These are phyloP conservation scores for Corythornis madagascariensis DNA, from an alignment of 2,113 vertebrate species.

Conservation along the genomic window DNA sequence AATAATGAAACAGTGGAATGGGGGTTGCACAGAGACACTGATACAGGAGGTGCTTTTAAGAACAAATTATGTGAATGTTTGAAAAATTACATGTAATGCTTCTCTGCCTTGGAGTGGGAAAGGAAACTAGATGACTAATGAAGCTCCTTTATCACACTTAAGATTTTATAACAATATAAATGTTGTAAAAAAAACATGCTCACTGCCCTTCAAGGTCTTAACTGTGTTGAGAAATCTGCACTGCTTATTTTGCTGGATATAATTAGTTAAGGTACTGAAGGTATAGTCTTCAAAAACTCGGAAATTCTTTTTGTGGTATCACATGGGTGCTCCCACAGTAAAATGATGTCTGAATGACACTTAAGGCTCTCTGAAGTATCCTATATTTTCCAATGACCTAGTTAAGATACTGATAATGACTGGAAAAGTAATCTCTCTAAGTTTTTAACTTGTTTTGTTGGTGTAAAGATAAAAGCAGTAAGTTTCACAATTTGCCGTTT, in stretches of 20 bases:
- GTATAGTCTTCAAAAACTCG: neutral
- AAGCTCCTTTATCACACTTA: neutral
- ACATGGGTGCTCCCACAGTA: slow-evolving; percentile 19
- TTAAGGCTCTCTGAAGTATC: slow-evolving; percentile 56
- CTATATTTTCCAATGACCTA: slow-evolving; percentile 58
- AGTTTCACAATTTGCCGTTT: slow-evolving; percentile 42
- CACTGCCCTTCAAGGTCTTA: neutral
- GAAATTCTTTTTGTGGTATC: slow-evolving; percentile 18
- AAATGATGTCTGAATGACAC: slow-evolving; percentile 45
- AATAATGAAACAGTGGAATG: neutral
- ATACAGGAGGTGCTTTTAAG: neutral
- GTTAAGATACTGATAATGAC: slow-evolving; percentile 53
- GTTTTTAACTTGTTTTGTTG: slow-evolving; percentile 49
- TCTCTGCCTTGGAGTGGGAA: neutral
- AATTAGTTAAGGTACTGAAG: slow-evolving; percentile 29
- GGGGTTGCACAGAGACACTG: neutral
- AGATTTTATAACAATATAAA: neutral
- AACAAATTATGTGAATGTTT: neutral
- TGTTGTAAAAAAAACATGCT: neutral
- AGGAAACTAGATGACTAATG: neutral
- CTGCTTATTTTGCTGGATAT: neutral
- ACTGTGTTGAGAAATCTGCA: neutral
- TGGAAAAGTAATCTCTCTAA: slow-evolving; percentile 25
- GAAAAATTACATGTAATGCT: neutral
- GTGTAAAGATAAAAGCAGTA: slow-evolving; percentile 57